Evolutionary conservation across 2,797 vertebrate genomes (phyloP), one percentile per base, ranked within the genome.

Genomic region (Steatocranus sp.): DNA sequence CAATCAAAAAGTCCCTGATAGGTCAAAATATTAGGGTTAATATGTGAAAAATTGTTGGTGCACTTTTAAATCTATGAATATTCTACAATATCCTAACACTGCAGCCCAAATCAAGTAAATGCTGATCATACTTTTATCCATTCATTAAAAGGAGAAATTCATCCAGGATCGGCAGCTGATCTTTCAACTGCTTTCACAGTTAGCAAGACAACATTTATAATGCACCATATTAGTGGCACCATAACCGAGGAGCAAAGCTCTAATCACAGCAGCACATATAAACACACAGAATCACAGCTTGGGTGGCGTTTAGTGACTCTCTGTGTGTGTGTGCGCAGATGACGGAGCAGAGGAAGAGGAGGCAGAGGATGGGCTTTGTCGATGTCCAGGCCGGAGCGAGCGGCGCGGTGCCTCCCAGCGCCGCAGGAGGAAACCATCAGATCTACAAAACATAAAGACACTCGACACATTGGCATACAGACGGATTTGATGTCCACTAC

Each of bases 281-380:
- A 38, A 66, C 34, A 23, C 18, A 38, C 34, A 23, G 36, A 41
- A 41, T 4, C 34, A 41, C 63, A 41, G 36, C 36, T 25, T 11
- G 20, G 8, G 20, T 68, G 36, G 1, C 6, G 8, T 43, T 68
- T 68, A 68, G 15, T 41, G 36, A 70, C 9, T 70, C 3, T 43
- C 2, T 14, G 10, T 76, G 56, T 75, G 15, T 73, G 17, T 53
- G 46, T 1, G 17, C 66, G 41, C 48, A 96, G 96, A 97, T 97
- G 96, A 96, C 96, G 0, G 96, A 96, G 92, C 96, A 96, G 91
- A 95, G 96, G 92, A 96, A 97, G 91, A 93, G 96, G 89, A 94
- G 94, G 87, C 96, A 96, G 92, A 93, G 96, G 89, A 95, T 96
- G 96, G 96, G 96, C 18, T 96, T 97, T 14, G 95, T 90, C 0